Base-by-base conservation (phyloP, 30 jellyfish, hydroid and myxozoan species). In the Nemopilema nomurai region DNA sequence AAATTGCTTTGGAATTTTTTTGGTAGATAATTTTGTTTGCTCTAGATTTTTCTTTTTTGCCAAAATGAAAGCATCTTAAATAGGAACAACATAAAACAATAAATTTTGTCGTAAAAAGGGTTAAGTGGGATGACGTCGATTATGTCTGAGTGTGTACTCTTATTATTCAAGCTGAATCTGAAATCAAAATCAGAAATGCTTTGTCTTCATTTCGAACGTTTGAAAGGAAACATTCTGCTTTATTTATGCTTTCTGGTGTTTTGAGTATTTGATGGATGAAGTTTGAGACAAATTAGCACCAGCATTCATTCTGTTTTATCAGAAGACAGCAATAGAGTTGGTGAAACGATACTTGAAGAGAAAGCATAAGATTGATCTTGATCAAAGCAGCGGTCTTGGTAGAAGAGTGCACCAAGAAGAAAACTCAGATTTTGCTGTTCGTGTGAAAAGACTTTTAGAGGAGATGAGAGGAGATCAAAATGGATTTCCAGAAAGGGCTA, bases 311-410 rank as follows among this genome's bases (percentile, higher is more conserved):
- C 0, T 0, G 0, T 71, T 28, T 71, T 28, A 20, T 9, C 84
- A 83, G 91, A 57, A 83, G 21, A 71, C 76, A 8, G 62, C 27
- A n/a, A 71, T 28, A 28, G 20, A 13, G 30, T 67, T 85, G 77
- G 88, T 85, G 24, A 68, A 68, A 67, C 76, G 83, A 49, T 85
- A 85, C 74, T 51, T 85, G 70, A 79, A 31, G 64, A 64, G 28
- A 70, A 74, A 85, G 27, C 88, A 72, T 30, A 76, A 67, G 23
- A 63, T 74, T 17, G 62, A 62, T 28, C 18, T 65, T 8, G 88
- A 28, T 13, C 57, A 41, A 0, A 70, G 67, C 26, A 0, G 4
- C 26, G 84, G 51, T 28, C 18, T 62, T 41, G 51, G 25, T 25
- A 16, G 31, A 49, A 50, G 79, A 22, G n/a, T 18, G 31, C n/a